Percentiles rank a stretch among this genome's conserved stretches.
These are phyloP conservation scores for Mantis religiosa DNA, from an alignment of 2,888 invertebrate species.

Conservation along the genomic window DNA sequence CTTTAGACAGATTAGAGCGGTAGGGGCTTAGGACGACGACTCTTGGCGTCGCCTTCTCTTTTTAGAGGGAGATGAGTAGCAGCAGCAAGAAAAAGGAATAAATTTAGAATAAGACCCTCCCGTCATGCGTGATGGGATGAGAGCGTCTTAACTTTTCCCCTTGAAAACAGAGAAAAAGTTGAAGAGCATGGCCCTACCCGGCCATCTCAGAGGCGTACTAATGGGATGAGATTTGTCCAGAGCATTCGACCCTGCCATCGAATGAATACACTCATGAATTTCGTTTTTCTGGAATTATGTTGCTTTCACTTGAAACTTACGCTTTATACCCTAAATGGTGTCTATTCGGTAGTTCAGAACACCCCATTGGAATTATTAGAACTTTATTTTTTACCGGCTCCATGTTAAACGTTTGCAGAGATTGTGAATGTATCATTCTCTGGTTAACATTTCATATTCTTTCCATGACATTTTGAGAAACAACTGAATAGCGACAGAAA, in stretches of 20 bases:
- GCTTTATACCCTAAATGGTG: no score
- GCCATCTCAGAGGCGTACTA: neutral
- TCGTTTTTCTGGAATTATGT: neutral
- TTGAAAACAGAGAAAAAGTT: neutral
- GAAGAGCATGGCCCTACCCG: neutral
- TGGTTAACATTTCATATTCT: no score
- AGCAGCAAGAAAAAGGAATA: constrained; percentile 22
- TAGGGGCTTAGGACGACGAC: constrained; percentile 17
- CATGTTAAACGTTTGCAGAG: no score
- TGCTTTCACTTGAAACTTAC: neutral
- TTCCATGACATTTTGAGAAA: no score
- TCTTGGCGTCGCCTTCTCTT: constrained; percentile 6
- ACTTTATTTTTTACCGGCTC: no score
- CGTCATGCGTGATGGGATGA: neutral
- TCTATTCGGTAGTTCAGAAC: no score
- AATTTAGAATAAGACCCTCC: constrained; percentile 30
- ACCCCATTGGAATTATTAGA: no score
- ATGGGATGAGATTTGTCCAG: neutral
- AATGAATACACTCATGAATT: neutral
- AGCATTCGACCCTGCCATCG: neutral
- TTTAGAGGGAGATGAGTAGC: constrained; percentile 4
- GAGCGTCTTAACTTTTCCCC: neutral
- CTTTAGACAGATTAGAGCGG: neutral
- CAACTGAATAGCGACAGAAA: no score
- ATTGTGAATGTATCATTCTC: no score